Evolutionary conservation across 2,797 vertebrate genomes (phyloP).

Genomic region (Pantherophis alleghaniensis): DNA sequence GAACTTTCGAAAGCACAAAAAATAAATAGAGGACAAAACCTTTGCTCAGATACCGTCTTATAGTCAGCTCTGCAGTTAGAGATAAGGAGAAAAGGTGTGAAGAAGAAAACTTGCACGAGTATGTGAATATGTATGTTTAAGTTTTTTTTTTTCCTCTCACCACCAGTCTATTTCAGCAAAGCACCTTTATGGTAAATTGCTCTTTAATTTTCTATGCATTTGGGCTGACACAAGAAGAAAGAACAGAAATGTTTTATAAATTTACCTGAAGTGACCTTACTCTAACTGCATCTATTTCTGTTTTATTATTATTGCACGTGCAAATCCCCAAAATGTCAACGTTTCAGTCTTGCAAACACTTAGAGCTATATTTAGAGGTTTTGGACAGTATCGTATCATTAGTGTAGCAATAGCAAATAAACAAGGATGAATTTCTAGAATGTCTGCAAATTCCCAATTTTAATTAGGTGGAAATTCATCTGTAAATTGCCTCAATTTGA

Average conservation of each 20-base stretch:
- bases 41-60: slow-evolving; percentile 33
- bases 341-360: background rate
- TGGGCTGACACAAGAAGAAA: background rate
- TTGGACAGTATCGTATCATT: background rate
- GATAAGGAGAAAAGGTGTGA: slow-evolving; percentile 54
- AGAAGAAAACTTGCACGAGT: background rate
- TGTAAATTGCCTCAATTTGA: background rate
- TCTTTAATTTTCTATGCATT: slow-evolving; percentile 13
- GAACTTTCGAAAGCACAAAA: slow-evolving; percentile 65
- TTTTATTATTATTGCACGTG: background rate
- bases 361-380: background rate
- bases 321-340: background rate
- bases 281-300: background rate
- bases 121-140: background rate
- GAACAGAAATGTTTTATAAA: background rate
- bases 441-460: background rate
- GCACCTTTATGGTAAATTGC: background rate
- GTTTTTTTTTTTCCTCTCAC: slow-evolving; percentile 42
- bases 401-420: background rate
- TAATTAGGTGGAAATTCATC: background rate
- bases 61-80: slow-evolving; percentile 40
- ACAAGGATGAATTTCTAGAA: background rate
- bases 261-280: background rate
- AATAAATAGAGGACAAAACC: slow-evolving; percentile 64
- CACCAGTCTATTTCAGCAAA: slow-evolving; percentile 33